Evolutionary conservation across 2,888 invertebrate species (phyloP), one percentile per base, ranked within the genome.

Genomic region (Erebia aethiops): DNA sequence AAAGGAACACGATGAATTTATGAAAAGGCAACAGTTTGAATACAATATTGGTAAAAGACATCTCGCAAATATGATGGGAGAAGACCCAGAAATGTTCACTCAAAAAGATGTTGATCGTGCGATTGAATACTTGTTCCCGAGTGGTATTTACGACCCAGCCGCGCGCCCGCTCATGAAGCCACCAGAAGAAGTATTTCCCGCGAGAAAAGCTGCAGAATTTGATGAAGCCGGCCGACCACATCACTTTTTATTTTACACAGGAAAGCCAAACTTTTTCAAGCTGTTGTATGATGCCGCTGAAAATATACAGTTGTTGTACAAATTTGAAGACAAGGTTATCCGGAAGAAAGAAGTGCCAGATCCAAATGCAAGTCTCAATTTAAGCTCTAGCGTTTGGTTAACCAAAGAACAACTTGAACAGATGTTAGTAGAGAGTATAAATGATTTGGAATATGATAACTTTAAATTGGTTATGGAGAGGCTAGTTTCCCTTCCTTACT

Each of bases 41-140:
- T 99, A 95, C 87, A 96, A 97, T 86, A 96, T 98, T 81, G 99
- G 99, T 16, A 98, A 97, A 86, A 94, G 99, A 49, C 99, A 99
- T 93, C 94, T 99, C 75, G 99, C 99, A 0, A 99, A 99, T 87
- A 99, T 99, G 96, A 99, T 99, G 99, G 99, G 99, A 0, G 96
- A 96, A 87, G 97, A 99, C 93, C 96, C 97, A 0, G 97, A 98
- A 81, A 95, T 95, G 0, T 98, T 99, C 84, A 97, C 97, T 0
- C 97, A 99, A 84, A 94, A 95, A 69, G 97, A 98, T 85, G 95
- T 99, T 46, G 95, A 98, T 90, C 95, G 95, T 84, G 97, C 99
- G 2, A 98, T 99, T 79, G 95, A 95, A 75, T 99, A 99, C 90
- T 91, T 99, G n/a, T 97, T 99, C 81, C 99, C 99, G 7, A 99